phyloP scores from a whole-genome alignment of 2,797 vertebrate species.

The Bovichtus diacanthus region DNA sequence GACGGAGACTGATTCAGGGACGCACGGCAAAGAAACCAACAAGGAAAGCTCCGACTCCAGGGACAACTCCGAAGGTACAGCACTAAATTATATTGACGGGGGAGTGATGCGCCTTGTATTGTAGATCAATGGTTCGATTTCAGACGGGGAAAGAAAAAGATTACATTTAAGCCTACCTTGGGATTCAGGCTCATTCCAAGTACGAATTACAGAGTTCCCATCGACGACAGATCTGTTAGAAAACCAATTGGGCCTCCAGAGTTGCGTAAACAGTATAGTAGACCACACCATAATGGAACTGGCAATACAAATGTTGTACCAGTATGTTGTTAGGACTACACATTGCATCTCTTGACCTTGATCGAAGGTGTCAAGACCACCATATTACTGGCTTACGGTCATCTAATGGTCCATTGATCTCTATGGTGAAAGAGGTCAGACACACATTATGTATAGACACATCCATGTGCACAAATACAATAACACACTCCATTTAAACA shows the following conservation, averaged over 20 bases:
- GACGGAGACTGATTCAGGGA: constrained; percentile 37
- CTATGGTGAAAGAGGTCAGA: constrained; percentile 14
- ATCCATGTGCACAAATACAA: constrained; percentile 2
- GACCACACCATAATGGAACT: constrained; percentile 42
- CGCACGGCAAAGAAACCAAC: constrained; percentile 37
- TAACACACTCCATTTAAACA: constrained; percentile 3
- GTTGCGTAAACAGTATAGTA: constrained; percentile 54
- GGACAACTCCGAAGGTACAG: constrained; percentile 76
- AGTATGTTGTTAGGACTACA: constrained; percentile 52
- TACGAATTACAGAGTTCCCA: constrained; percentile 56
- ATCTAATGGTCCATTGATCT: constrained; percentile 66
- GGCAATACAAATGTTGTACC: constrained; percentile 35
- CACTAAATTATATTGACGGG: constrained; percentile 58
- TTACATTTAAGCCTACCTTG: constrained; percentile 57
- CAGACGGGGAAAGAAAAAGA: constrained; percentile 56
- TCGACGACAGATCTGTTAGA: constrained; percentile 53
- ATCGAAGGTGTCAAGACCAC: constrained; percentile 62
- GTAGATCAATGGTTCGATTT: constrained; percentile 66
- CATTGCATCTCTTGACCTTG: constrained; percentile 66
- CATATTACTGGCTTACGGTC: constrained; percentile 54
- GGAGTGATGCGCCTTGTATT: constrained; percentile 53
- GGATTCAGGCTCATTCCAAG: constrained; percentile 64
- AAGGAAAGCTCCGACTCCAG: constrained; percentile 37
- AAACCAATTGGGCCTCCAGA: constrained; percentile 60
- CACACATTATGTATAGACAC: constrained; percentile 22